Conservation (phyloP, 2,888 invertebrate genomes). For the Lacanobia wlatinum region DNA sequence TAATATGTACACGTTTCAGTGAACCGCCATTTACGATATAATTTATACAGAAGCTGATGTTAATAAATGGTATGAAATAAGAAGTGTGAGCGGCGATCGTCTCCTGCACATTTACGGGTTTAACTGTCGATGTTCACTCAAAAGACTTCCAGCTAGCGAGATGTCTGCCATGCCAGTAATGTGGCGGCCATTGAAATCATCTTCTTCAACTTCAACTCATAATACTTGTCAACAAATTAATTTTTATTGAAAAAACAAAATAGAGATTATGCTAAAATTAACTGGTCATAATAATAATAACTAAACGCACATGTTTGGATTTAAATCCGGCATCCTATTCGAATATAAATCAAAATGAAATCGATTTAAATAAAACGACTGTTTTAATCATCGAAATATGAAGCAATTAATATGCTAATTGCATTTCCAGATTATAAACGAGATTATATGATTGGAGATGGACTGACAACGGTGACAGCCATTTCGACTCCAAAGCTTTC, state of each 20-base stretch:
- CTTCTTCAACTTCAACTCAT: no score
- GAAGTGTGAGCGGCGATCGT: background rate
- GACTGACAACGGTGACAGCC: conserved; percentile 67
- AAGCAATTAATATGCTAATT: conserved; percentile 87
- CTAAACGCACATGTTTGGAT: conserved; percentile 47
- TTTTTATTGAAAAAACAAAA: conserved; percentile 44
- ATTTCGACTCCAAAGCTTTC: conserved; percentile 65
- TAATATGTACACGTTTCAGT: conserved; percentile 49
- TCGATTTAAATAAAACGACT: conserved; percentile 61
- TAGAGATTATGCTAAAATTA: conserved; percentile 34
- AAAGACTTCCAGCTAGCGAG: conserved; percentile 33
- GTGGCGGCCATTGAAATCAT: conserved; percentile 29
- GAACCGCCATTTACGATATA: conserved; percentile 48
- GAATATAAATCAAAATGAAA: conserved; percentile 67
- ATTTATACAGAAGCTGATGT: conserved; percentile 41
- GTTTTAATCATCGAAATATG: conserved; percentile 75
- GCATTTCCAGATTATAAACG: conserved; percentile 79
- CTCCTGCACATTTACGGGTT: conserved; percentile 22
- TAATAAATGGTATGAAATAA: conserved; percentile 43
- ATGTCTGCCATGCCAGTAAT: conserved; percentile 16
- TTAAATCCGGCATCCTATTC: conserved; percentile 51
- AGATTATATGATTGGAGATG: conserved; percentile 79
- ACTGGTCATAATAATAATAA: conserved; percentile 39
- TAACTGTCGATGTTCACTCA: conserved; percentile 27
- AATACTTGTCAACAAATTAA: conserved; percentile 52